Evolutionary conservation across 2,888 invertebrate species (phyloP), one percentile per base, ranked within the genome.

Genomic region (Cabera pusaria): DNA sequence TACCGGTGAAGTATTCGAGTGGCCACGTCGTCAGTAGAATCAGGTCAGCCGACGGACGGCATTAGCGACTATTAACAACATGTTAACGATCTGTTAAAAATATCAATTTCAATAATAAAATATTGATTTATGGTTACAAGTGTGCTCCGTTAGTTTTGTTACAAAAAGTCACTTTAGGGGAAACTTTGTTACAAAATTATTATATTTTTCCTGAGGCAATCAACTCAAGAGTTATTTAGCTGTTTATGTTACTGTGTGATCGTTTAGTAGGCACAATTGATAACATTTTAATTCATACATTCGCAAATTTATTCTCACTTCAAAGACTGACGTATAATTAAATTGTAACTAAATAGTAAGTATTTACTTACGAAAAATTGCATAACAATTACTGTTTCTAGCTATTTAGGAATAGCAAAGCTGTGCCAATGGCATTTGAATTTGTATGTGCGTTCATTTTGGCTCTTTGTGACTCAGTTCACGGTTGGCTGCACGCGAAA

Each of bases 401-500:
- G 27, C 18, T 5, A 10, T 17, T 27, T 6, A 9, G 22, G 16
- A 40, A 29, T 12, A 27, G 24, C 17, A 14, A 3, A 29, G 14
- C 14, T 10, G 33, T 20, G 38, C 22, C 33, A 34, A 19, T 24
- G 11, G 53, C 52, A 68, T 73, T 72, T 67, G 60, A 71, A 72
- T 73, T 68, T 66, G 63, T 68, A 72, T 70, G 66, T 64, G 64
- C 64, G 74, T 64, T 64, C 67, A 65, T 74, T 77, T 75, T 71
- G 72, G 68, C 68, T 71, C 69, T 72, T 76, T 76, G 77, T 84
- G 81, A 81, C 79, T 79, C 70, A 3, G 22, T 9, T 56, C 68
- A 80, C 72, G 86, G 77, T 83, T 72, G 64, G 84, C 66, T 82
- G 83, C 47, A 66, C 79, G 78, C 74, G 77, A 83, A 85, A 84